phyloP scores from a whole-genome alignment of 1,140 invertebrate genomes.

The Scylla paramamosain region DNA sequence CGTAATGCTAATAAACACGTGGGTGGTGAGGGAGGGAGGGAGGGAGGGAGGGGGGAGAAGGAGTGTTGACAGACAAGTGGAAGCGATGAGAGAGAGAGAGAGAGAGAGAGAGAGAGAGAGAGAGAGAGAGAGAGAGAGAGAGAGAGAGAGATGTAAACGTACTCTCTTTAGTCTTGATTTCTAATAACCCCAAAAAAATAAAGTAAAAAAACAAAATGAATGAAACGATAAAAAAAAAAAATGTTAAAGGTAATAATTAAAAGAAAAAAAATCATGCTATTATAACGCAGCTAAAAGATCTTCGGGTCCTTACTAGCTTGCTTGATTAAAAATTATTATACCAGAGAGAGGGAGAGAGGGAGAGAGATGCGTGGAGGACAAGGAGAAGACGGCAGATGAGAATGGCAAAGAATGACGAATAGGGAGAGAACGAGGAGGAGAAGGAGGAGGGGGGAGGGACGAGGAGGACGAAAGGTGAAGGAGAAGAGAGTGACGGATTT shows the following conservation, averaged over 20 bases:
- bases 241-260: no score
- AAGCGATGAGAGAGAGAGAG: neutral
- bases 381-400: neutral
- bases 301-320: no score
- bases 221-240: neutral
- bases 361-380: neutral
- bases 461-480: neutral
- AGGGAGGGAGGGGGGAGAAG: neutral
- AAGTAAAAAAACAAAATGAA: neutral
- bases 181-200: no score
- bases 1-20: neutral
- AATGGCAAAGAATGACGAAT: neutral
- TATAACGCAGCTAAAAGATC: no score
- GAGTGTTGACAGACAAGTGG: neutral
- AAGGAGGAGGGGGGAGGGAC: neutral
- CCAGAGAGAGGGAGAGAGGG: neutral
- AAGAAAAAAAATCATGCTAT: no score
- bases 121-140: neutral
- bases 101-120: neutral
- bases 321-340: no score
- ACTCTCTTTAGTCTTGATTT: no score
- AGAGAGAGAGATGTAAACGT: neutral
- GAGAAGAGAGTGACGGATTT: neutral
- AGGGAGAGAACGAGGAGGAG: neutral
- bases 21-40: neutral